Base-by-base conservation (phyloP, 2,888 invertebrate genomes). In the Cloeon dipterum region DNA sequence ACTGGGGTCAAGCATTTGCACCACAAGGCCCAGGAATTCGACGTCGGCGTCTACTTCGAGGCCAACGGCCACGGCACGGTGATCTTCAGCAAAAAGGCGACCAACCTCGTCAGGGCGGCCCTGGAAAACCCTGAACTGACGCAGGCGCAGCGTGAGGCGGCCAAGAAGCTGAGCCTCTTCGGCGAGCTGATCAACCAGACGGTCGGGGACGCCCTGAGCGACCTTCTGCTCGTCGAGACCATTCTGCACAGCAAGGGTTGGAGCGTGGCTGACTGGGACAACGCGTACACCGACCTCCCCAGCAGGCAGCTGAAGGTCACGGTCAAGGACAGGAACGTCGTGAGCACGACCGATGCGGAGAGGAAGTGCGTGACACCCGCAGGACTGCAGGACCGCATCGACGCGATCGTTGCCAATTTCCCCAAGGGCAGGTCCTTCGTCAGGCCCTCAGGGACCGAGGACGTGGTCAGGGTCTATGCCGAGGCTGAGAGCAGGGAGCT, bases 11-110 rank as follows among this genome's bases (percentile, higher is more conserved):
- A 98, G 56, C 75, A 96, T 57, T 62, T 99, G 17, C 96, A 98
- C 53, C 81, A 82, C 50, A 79, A 79, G 51, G 96, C 96, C 0
- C 51, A 72, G 25, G 69, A 82, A 38, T 94, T 74, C 59, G 94
- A 98, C 52, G 71, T 98, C 47, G 96, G 96, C 3, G 71, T 99
- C 4, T 99, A 98, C 59, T 99, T 99, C 58, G 98, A 99, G 55
- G 96, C 98, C 0, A 98, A 98, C 59, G 98, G 98, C 0, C 98
- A 98, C 60, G 98, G 98, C 11, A 98, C 96, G 0, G 78, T 86
- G 1, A 59, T 88, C 1, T 88, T 89, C 49, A 86, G 78, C 51
- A 59, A 69, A 2, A 55, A 56, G 14, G 76, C 83, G 13, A 46
- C 48, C 32, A n/a, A n/a, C n/a, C n/a, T n/a, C n/a, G n/a, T n/a